Base-by-base conservation (phyloP, 2,888 invertebrate genomes). In the Antheraea assamensis region DNA sequence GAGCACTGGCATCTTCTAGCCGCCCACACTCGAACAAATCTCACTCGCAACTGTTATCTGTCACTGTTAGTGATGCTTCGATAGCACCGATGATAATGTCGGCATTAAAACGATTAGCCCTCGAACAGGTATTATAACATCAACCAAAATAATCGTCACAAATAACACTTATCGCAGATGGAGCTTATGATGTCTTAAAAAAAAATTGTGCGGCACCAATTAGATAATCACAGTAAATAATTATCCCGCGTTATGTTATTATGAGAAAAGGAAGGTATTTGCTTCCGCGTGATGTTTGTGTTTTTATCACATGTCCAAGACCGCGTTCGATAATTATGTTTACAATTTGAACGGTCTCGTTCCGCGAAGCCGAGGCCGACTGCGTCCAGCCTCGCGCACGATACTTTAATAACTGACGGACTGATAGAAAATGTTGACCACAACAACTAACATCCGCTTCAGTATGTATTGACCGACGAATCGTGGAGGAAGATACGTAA, bases 1-100 rank as follows among this genome's bases (percentile, higher is more conserved):
- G 74, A 92, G 87, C 84, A 90, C 92, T 81, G 93, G 94, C 94
- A 94, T 94, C 81, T 90, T 94, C 87, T 87, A 80, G 79, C 78
- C 83, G 80, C 82, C 82, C 79, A 77, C 81, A 78, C 85, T 79
- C 83, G 78, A 79, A 82, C 78, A 76, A 81, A 79, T 77, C 79
- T 82, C 84, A 84, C 88, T 78, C 78, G 79, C 82, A 81, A 87
- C 81, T 83, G 81, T 85, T 84, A 85, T 83, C 83, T 81, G 82
- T 80, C 79, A 87, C 87, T 85, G 85, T 81, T 76, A 80, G 77
- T 77, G 76, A 77, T 79, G 77, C 77, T 78, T 79, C 76, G 87
- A 87, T 87, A 87, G 75, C 80, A 76, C 71, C 73, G 77, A 76
- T 76, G 83, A 87, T 87, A 87, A 83, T 77, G 78, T 76, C 74